Evolutionary conservation across 2,113 vertebrate genomes (phyloP), one percentile per base, ranked within the genome.

Genomic region (Carassius carassius): DNA sequence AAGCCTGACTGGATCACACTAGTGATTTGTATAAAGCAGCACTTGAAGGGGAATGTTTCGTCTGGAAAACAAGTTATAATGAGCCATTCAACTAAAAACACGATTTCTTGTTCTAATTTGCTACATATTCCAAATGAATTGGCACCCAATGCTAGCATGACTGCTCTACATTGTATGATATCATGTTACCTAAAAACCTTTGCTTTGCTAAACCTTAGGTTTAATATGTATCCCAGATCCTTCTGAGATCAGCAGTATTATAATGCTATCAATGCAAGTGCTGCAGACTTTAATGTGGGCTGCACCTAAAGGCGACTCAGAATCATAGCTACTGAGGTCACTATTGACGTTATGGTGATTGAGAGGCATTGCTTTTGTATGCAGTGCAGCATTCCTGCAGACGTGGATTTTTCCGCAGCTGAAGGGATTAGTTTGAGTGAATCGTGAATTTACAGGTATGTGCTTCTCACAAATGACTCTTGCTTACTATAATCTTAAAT

Each of bases 331-430:
- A 11, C 37, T 63, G 25, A 82, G 47, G 63, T 54, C 82, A 21
- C 11, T 76, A 84, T 60, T 81, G 82, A 70, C 47, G 23, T 70
- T n/a, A 72, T 81, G 23, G 62, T 81, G 84, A 87, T 76, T 37
- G 60, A 80, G 51, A 63, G 49, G 44, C 5, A 35, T 32, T 78
- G 51, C 35, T 58, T 78, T 78, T 41, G 72, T 32, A 8, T 56
- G 6, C 49, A 60, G 35, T 29, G 62, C 77, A 25, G 37, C 41
- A 69, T 81, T 81, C 41, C 62, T 81, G 85, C 35, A 12, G 11
- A 78, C 35, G 9, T 41, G 56, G 74, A 4, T 60, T 32, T 70
- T 78, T 41, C 37, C 0, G 5, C 25, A 58, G 41, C 51, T 62
- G 23, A 23, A 16, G 12, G 41, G 41, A 70, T 77, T 78, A 63